Base-by-base conservation (phyloP, 2,797 vertebrate species). In the Apogon talboti region DNA sequence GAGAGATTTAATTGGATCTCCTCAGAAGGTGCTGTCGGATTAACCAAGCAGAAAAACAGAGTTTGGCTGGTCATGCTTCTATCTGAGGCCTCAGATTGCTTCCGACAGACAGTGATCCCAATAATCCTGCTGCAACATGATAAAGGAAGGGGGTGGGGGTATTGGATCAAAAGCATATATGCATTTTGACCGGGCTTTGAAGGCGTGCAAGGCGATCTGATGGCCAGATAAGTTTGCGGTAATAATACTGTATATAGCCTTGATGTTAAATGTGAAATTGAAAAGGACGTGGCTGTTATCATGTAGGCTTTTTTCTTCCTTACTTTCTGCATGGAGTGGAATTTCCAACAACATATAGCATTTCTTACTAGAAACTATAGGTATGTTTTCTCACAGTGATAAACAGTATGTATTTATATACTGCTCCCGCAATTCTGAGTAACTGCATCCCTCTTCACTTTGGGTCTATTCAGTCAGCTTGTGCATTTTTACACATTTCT, bases 1-100 rank as follows among this genome's bases (percentile, higher is more conserved):
- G 90, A 82, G 89, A 90, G 88, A 91, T 92, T 93, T 94, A 94
- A 93, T 92, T 92, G 92, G 92, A 91, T 92, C 90, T 78, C 87
- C 83, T 90, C 91, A 87, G 89, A 93, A 93, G 91, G 92, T 92
- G 87, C 89, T 92, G 89, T 93, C 90, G 84, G 89, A 94, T 94
- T 93, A 93, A 91, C 90, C 92, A 89, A 90, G 91, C 88, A 92
- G 86, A 91, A 93, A 92, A 90, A 89, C 86, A 71, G 74, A 86
- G 87, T 91, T 82, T 91, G 86, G 88, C 86, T 86, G 90, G 90
- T 91, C 91, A 92, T 82, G 84, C 84, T 72, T 91, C 88, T 85
- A 84, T 89, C 85, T 55, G 81, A 78, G 88, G 82, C 67, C 78
- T 84, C 64, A 65, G 89, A 92, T 89, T 84, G 84, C 87, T 85